Evolutionary conservation across 2,797 vertebrate genomes (phyloP).

Genomic region (Microcaecilia unicolor): DNA sequence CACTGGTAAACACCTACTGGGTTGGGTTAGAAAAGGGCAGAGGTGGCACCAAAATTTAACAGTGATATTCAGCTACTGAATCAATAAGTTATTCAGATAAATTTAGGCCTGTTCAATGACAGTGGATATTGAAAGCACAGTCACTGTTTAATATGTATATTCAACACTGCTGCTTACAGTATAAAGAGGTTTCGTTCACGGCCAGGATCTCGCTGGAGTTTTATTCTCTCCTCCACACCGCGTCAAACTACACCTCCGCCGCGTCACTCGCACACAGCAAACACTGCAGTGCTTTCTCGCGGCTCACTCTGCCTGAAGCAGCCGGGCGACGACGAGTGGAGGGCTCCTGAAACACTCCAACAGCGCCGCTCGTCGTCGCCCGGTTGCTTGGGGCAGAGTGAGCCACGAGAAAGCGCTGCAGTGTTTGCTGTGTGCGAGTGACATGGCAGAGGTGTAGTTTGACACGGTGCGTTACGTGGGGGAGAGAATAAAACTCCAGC

Average conservation of each 20-base stretch:
- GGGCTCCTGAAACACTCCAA: too few species aligned
- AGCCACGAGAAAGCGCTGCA: neutral
- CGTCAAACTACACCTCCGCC: constrained; percentile 99
- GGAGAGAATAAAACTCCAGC: constrained; percentile 95
- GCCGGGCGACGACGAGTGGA: constrained; percentile 5
- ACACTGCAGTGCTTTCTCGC: neutral
- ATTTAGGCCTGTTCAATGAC: too few species aligned
- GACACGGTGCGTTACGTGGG: constrained; percentile 98
- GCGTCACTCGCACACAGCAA: constrained; percentile 74
- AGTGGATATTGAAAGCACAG: too few species aligned
- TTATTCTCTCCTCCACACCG: constrained; percentile 96
- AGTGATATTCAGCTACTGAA: too few species aligned
- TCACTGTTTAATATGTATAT: too few species aligned
- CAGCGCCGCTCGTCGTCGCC: constrained; percentile 9
- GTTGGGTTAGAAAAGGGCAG: too few species aligned
- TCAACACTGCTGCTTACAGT: too few species aligned
- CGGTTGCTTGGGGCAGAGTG: neutral
- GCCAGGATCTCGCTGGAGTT: constrained; percentile 93
- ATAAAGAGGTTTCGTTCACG: constrained; percentile 72
- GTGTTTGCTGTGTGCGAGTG: constrained; percentile 60
- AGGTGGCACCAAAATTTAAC: too few species aligned
- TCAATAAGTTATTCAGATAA: too few species aligned
- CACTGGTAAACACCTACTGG: too few species aligned
- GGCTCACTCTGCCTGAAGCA: neutral
- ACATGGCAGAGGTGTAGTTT: constrained; percentile 99